These are phyloP conservation scores for Calvadosia cruxmelitensis DNA, from an alignment of 30 jellyfish, hydroid and myxozoan species.

Conservation along the genomic window DNA sequence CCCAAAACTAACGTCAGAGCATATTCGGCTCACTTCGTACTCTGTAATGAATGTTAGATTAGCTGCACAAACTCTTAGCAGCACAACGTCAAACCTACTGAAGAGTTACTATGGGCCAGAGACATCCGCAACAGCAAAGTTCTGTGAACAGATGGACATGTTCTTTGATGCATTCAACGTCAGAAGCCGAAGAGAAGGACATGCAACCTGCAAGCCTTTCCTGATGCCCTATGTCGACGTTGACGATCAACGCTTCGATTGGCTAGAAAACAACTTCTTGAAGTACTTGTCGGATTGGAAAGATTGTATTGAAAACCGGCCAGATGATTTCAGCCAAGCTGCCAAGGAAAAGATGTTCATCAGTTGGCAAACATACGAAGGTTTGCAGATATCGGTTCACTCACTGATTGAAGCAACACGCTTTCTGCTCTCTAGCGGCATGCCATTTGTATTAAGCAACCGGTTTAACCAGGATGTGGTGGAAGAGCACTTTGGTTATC, in stretches of 20 bases:
- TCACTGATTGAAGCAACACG: slow-evolving; percentile 11
- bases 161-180: no score
- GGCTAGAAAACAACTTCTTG: slow-evolving; percentile 3
- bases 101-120: no score
- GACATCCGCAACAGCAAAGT: background rate
- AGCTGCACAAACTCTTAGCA: no score
- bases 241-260: slow-evolving; percentile 6
- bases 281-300: slow-evolving; percentile 22
- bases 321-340: slow-evolving; percentile 17
- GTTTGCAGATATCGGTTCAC: slow-evolving; percentile 19
- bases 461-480: slow-evolving; percentile 33
- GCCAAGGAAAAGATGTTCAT: slow-evolving; percentile 22
- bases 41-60: background rate
- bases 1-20: slow-evolving; percentile 5
- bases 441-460: slow-evolving; percentile 19
- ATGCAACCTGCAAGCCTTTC: slow-evolving; percentile 19
- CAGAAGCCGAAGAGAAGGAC: no score
- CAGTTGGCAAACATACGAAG: slow-evolving; percentile 13
- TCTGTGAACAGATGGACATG: background rate
- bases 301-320: slow-evolving; percentile 16
- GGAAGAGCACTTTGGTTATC: slow-evolving; percentile 42
- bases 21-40: background rate
- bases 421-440: slow-evolving; percentile 8
- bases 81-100: no score
- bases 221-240: background rate